These are phyloP conservation scores for Nysson spinosus DNA, from an alignment of 2,888 invertebrate genomes.

Conservation along the genomic window DNA sequence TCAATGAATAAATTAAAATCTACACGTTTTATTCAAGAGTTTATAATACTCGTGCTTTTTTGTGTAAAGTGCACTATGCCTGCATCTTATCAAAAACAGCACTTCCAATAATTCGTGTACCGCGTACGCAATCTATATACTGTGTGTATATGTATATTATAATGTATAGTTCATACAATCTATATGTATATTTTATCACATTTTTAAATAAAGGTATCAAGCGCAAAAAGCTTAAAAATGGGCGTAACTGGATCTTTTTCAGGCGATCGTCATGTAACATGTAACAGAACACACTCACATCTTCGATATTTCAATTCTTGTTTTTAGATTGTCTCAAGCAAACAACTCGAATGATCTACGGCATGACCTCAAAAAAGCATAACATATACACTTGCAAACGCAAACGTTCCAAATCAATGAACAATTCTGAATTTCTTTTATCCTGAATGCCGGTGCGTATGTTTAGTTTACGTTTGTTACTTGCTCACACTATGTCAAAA, in stretches of 20 bases:
- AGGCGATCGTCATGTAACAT: conserved; percentile 32
- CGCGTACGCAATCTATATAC: conserved; percentile 20
- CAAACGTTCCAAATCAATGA: not conserved
- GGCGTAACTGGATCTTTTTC: conserved; percentile 33
- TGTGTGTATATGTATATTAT: conserved; percentile 44
- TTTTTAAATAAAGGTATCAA: conserved; percentile 69
- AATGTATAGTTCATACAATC: conserved; percentile 43
- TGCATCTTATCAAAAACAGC: conserved; percentile 35
- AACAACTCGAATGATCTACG: not conserved
- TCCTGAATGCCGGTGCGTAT: conserved; percentile 4
- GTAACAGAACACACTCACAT: conserved; percentile 30
- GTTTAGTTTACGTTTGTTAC: conserved; percentile 7
- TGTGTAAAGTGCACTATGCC: conserved; percentile 26
- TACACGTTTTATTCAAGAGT: not conserved
- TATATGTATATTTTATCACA: conserved; percentile 69
- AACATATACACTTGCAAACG: conserved; percentile 4
- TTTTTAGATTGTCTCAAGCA: conserved; percentile 13
- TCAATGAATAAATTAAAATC: conserved; percentile 11
- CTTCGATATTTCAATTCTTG: conserved; percentile 18
- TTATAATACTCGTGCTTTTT: conserved; percentile 15
- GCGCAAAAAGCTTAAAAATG: conserved; percentile 45
- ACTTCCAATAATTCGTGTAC: conserved; percentile 40
- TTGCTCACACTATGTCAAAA: conserved; percentile 18
- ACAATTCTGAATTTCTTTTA: not conserved
- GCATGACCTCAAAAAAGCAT: conserved; percentile 4